Conservation (phyloP, 2,797 vertebrate species). For the Forpus xanthops region DNA sequence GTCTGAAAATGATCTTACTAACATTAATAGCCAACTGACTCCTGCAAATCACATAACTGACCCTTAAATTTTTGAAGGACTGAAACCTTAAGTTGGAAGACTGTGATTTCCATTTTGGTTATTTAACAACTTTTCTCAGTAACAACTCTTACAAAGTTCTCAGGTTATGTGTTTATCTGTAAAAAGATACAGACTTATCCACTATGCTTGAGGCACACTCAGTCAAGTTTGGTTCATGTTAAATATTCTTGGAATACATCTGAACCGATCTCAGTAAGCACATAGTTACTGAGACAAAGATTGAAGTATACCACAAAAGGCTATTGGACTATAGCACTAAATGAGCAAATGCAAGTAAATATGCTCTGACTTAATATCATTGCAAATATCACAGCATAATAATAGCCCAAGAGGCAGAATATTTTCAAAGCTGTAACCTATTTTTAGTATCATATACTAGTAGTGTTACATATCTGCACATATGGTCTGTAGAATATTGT, state of each 20-base stretch:
- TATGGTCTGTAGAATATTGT: background rate
- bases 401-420: background rate
- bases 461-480: background rate
- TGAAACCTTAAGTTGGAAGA: background rate
- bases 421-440: background rate
- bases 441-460: background rate
- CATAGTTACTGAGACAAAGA: conserved; percentile 38
- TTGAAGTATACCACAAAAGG: background rate
- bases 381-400: background rate
- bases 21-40: background rate
- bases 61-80: background rate
- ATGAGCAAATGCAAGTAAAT: background rate
- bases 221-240: conserved; percentile 22
- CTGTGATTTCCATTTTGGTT: background rate
- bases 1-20: background rate
- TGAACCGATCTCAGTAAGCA: conserved; percentile 38
- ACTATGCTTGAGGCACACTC: background rate
- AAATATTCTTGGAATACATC: conserved; percentile 47
- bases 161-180: background rate
- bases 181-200: background rate
- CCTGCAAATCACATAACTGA: background rate
- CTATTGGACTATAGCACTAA: background rate
- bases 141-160: background rate
- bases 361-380: background rate
- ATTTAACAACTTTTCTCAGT: background rate